Conservation (phyloP, 2,113 vertebrate species). For the Mus spicilegus region DNA sequence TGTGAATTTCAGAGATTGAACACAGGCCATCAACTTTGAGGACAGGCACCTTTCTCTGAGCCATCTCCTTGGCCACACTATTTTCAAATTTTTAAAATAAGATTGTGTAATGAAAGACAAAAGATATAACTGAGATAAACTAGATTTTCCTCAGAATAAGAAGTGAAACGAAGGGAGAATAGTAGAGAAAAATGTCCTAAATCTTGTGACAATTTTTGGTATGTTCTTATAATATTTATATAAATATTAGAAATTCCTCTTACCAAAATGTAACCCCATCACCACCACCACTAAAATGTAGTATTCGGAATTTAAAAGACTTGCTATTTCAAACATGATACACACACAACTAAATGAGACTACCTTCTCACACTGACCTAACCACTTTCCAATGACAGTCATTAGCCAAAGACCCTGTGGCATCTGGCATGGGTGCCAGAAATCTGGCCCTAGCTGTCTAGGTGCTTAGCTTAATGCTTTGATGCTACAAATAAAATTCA, state of each 20-base stretch:
- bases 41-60: not conserved
- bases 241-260: constrained; percentile 25
- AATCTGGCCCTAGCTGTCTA: constrained; percentile 24
- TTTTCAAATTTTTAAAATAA: constrained; percentile 48
- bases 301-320: not conserved
- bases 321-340: constrained; percentile 9
- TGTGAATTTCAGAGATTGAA: not conserved
- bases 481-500: constrained; percentile 56
- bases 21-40: not conserved
- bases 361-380: constrained; percentile 23
- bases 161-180: not conserved
- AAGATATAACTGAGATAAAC: constrained; percentile 42
- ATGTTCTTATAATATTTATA: not conserved
- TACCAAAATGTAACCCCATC: not conserved
- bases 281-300: constrained; percentile 14
- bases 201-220: not conserved
- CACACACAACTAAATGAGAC: not conserved
- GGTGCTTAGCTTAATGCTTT: constrained; percentile 38
- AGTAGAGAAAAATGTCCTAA: not conserved
- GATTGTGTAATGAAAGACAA: not conserved
- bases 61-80: not conserved
- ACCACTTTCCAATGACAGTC: not conserved
- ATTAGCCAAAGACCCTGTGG: constrained; percentile 29
- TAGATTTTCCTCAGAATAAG: constrained; percentile 44
- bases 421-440: constrained; percentile 43